Evolutionary conservation across 2,888 invertebrate genomes (phyloP), one percentile per base, ranked within the genome.

Genomic region (Sisyra nigra): DNA sequence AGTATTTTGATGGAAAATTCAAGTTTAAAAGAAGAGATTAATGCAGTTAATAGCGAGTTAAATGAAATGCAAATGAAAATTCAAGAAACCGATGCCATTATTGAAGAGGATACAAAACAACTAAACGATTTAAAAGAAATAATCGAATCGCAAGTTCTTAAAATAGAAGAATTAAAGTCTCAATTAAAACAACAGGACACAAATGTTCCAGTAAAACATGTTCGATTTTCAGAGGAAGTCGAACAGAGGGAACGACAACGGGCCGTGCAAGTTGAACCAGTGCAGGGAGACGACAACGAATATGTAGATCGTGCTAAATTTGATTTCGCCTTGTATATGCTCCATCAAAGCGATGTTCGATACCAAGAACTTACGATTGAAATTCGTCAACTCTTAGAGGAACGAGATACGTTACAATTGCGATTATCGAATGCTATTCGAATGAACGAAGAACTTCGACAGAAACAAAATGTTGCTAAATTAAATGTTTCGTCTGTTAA

Each of bases 351-450:
- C 48, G 88, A 89, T 51, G 81, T 88, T 45, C 71, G 85, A 1
- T 85, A 85, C 57, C 88, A 89, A 55, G 88, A 89, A 59, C 67
- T 91, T 46, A 87, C 87, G 0, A 71, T 83, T 53, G 89, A 91
- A 57, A 64, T 91, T 41, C 83, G 83, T 49, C 80, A 79, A 58
- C 62, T 91, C 37, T 61, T 89, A 38, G 87, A 88, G 58, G 89
- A 89, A 58, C 70, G 89, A 42, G 89, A 91, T 55, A 83, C 83
- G 0, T 60, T 91, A 42, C 89, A 89, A 54, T 60, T 89, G 46
- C 75, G 84, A 49, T 62, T 91, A 6, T 88, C 88, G 0, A 84
- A 85, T 55, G 79, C 85, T 8, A 66, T 89, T 44, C 69, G 87
- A 36, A 71, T 80, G 31, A 77, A 78, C 50, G 87, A 86, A 58